Base-by-base conservation (phyloP, 1,140 invertebrate species). In the Neuroterus valhalla region DNA sequence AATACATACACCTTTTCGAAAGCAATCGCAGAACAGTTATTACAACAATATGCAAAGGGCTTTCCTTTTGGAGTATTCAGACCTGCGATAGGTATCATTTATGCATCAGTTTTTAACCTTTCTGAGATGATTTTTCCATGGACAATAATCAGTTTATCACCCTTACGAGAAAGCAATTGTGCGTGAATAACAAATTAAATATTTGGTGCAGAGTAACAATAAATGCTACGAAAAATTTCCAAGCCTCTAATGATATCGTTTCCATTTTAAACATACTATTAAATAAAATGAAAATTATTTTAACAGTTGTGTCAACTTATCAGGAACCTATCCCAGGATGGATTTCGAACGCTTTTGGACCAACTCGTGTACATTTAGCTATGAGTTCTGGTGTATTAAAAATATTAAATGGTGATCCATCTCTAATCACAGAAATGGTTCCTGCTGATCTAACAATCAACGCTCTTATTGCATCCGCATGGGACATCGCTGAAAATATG, bases 311-410 rank as follows among this genome's bases (percentile, higher is more conserved):
- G 21, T 86, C 85, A 0, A 81, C 89, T 2, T 86, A 84, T 43
- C 78, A 79, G 15, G 89, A 91, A 69, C 90, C 89, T 3, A 71
- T 87, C 11, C 70, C 84, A 3, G 94, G 94, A 8, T 96, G 95
- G 95, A 93, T 95, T 52, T 94, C 96, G 83, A 96, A 96, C 86
- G 88, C 94, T 55, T 95, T 94, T 86, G 95, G 95, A 38, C 93
- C 94, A 26, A 94, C 93, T 68, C 94, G 92, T 10, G 86, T 91
- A 1, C 68, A 92, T 2, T 84, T 90, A 0, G 92, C 91, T 6
- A 89, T 84, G 46, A 93, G 93, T 26, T 91, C 93, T 74, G 94
- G 94, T 5, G 78, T 95, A 2, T 81, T 95, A 23, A 89, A 93
- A 72, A 91, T 91, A 12, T 86, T 94, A 77, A 88, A 91, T 44